phyloP scores from a whole-genome alignment of 2,113 vertebrate species.

The Glaucomys volans region DNA sequence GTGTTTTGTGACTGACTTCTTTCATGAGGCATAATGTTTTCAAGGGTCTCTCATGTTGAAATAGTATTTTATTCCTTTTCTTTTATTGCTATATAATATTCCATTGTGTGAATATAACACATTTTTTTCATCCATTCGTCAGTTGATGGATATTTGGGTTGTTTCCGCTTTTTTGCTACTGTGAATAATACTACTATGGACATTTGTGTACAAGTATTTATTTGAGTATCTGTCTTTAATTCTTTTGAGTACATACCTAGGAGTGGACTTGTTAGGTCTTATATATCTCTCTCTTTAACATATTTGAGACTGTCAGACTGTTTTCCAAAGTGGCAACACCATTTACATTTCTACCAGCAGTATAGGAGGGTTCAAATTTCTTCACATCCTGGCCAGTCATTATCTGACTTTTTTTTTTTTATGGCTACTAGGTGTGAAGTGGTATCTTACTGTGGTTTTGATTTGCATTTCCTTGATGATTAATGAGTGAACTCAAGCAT shows the following conservation, averaged over 20 bases:
- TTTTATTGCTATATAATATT: slow-evolving; percentile 12
- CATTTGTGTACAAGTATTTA: background rate
- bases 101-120: background rate
- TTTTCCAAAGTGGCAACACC: background rate
- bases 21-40: background rate
- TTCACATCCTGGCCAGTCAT: background rate
- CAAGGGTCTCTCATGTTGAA: background rate
- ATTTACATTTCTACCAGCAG: background rate
- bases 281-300: slow-evolving; percentile 21
- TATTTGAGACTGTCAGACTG: background rate
- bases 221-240: background rate
- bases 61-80: background rate
- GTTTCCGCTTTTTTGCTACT: background rate
- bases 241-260: background rate
- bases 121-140: background rate
- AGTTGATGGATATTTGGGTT: background rate
- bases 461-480: slow-evolving; percentile 31
- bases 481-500: background rate
- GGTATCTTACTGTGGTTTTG: background rate
- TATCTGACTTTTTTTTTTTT: background rate
- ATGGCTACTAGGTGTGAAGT: background rate
- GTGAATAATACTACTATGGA: background rate
- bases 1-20: background rate
- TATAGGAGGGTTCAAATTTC: background rate
- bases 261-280: background rate